Evolutionary conservation across 23 tunicate species (phyloP), one percentile per base, ranked within the genome.

Genomic region (Ciona savignyi): DNA sequence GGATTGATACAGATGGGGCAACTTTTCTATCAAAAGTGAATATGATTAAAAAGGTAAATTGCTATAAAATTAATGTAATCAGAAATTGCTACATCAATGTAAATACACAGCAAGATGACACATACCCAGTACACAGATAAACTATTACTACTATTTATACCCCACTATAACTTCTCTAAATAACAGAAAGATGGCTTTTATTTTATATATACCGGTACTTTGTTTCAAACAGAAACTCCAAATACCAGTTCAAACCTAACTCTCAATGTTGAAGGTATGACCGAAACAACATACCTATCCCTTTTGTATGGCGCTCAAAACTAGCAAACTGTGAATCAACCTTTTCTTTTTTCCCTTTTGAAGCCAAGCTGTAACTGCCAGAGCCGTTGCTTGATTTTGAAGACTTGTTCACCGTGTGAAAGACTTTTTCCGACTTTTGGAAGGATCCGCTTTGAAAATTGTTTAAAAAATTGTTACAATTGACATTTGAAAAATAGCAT

Each of bases 241-340:
- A 9, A 6, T 42, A 6, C 11, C 11, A 42, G 15, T 42, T 6
- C 56, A 42, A 42, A 42, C 56, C 56, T 6, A 42, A 15, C 56
- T 42, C 15, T 9, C 9, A 42, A 9, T 42, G 9, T 42, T 42
- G 15, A 9, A 42, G 11, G 15, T 6, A 42, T 6, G 56, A 6
- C 56, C 15, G 9, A 42, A 42, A 42, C 15, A 42, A 6, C 89
- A 67, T 70, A 90, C 97, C 97, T 20, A 91, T 80, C 76, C 97
- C 97, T 66, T 85, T 91, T 15, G 97, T 91, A 68, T 91, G 91
- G n/a, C 97, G 70, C 64, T 91, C 99, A 77, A 95, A 95, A 3
- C 70, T 62, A 0, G 69, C 99, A 76, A 95, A 95, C 19, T 70
- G 32, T 29, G 75, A 23, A 51, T 95, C 90, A 32, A 83, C 65